Evolutionary conservation across 23 tunicate genomes (phyloP).

Genomic region (Trididemnum nubilum): DNA sequence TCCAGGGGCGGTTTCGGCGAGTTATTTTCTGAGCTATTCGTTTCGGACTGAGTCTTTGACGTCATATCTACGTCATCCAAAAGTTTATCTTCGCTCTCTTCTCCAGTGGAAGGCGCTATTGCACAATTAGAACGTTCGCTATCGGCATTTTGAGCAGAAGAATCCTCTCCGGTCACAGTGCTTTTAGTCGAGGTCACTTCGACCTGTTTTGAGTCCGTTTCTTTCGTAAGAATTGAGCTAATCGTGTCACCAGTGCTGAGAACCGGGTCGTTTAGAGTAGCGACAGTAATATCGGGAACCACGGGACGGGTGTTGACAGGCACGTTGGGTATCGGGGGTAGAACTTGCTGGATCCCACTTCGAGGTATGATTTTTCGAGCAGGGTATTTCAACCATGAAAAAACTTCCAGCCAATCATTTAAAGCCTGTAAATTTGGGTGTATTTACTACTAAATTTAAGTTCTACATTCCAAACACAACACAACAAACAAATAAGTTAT

Average conservation of each 20-base stretch:
- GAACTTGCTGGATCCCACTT: conserved; percentile 75
- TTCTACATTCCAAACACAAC: background rate
- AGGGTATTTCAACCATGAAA: conserved; percentile 44
- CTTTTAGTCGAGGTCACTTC: background rate
- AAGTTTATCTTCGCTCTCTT: background rate
- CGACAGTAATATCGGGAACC: conserved; percentile 25
- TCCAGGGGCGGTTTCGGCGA: background rate
- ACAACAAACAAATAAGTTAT: background rate
- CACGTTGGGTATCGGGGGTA: conserved; percentile 48
- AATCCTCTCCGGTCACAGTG: background rate
- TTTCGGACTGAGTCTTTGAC: background rate
- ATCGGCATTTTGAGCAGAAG: background rate
- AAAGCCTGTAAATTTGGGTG: conserved; percentile 67
- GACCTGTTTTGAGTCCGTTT: background rate
- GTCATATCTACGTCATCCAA: conserved; percentile 17
- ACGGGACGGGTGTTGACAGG: conserved; percentile 42
- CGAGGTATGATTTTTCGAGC: conserved; percentile 65
- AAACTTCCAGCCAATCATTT: conserved; percentile 71
- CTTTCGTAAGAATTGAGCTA: background rate
- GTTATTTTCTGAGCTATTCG: background rate
- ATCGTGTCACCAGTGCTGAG: conserved; percentile 4
- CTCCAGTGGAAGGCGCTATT: background rate
- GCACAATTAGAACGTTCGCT: conserved; percentile 3
- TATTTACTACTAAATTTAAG: background rate
- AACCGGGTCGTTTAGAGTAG: conserved; percentile 31